Evolutionary conservation across 1,140 invertebrate genomes (phyloP), one percentile per base, ranked within the genome.

Genomic region (Anastatus disparis): DNA sequence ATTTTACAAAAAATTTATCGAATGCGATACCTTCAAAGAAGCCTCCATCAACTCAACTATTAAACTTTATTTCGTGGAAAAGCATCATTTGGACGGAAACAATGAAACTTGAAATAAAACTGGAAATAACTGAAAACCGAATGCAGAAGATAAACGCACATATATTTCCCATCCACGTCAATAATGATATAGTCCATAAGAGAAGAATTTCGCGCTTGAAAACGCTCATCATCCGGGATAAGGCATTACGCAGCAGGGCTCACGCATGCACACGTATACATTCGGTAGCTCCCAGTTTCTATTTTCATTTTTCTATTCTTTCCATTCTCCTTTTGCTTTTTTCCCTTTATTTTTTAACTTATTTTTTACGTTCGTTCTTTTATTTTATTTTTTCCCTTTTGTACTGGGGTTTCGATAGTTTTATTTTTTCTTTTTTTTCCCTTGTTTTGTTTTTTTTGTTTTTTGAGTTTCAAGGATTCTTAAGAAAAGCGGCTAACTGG

Each of bases 151-250:
- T 70, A 63, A 17, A 12, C 22, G 42, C 7, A 55, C 9, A 31
- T n/a, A 59, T 42, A 59, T 59, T 2, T 35, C 22, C n/a, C n/a
- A n/a, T n/a, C 63, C 63, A 73, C 71, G 24, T 50, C 48, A 50
- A 22, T 22, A 24, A 35, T 15, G 29, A 56, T 53, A n/a, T n/a
- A n/a, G n/a, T n/a, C 22, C 22, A 48, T n/a, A 9, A 6, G 35
- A 62, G 58, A 67, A 17, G 42, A 71, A 76, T 75, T 77, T 78
- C 53, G 74, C 66, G 58, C 22, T 24, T 13, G 59, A 63, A 73
- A 69, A 62, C 46, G 24, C 17, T 62, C 63, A 55, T 69, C 72
- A 65, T 59, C 48, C 38, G 55, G 9, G 7, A 7, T 12, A 13
- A 53, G 52, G 22, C 15, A 8, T n/a, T 29, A 17, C 53, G 2